phyloP scores from a whole-genome alignment of 2,888 invertebrate species.

The Abrostola tripartita region DNA sequence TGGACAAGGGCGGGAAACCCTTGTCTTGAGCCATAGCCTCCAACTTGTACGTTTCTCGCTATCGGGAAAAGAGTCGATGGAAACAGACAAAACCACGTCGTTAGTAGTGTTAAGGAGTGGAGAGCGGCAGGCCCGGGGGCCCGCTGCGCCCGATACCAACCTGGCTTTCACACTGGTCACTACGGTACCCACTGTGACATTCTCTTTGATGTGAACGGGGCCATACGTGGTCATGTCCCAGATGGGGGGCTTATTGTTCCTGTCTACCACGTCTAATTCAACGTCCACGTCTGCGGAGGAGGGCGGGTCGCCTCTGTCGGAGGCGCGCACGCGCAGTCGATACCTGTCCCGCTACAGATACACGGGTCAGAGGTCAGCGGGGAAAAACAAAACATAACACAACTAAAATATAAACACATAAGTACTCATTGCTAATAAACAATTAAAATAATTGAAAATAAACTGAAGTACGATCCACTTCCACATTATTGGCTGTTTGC shows the following conservation, averaged over 20 bases:
- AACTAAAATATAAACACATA: slow-evolving; percentile 88
- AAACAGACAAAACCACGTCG: slow-evolving; percentile 91
- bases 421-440: slow-evolving; percentile 85
- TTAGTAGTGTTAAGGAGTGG: slow-evolving; percentile 89
- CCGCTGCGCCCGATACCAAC: slow-evolving; percentile 93
- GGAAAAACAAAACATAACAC: slow-evolving; percentile 89
- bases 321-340: slow-evolving; percentile 98
- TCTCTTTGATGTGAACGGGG: slow-evolving; percentile 99
- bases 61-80: slow-evolving; percentile 90
- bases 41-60: slow-evolving; percentile 99
- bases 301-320: slow-evolving; percentile 97
- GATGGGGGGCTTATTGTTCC: slow-evolving; percentile 99
- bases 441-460: slow-evolving; percentile 80
- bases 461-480: slow-evolving; percentile 76
- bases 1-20: slow-evolving; percentile 97
- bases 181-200: slow-evolving; percentile 99
- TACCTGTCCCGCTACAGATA: slow-evolving; percentile 98
- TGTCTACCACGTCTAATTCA: slow-evolving; percentile 99
- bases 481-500: slow-evolving; percentile 68
- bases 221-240: slow-evolving; percentile 98
- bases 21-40: slow-evolving; percentile 99
- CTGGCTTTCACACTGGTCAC: slow-evolving; percentile 99
- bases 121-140: slow-evolving; percentile 84
- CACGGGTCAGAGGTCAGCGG: slow-evolving; percentile 92
- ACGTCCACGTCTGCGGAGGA: slow-evolving; percentile 98